Evolutionary conservation across 2,888 invertebrate species (phyloP), one percentile per base, ranked within the genome.

Genomic region (Incurvaria masculella): DNA sequence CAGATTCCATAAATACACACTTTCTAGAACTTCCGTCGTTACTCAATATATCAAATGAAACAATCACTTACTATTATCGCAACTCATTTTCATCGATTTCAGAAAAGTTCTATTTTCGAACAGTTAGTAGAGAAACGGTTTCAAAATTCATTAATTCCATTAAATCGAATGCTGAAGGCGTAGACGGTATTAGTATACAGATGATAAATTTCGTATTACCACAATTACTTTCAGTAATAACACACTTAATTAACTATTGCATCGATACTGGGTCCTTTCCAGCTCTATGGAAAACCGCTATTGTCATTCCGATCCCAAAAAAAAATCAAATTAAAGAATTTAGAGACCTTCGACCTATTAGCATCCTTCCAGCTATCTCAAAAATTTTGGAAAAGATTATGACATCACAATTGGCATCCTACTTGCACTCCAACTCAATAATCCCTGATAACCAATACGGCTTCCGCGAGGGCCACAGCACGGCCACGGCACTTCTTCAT

Each of bases 301-400:
- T 42, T 2, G 50, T 54, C 10, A 52, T 19, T 21, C 54, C 54
- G 5, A 50, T 52, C 18, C 52, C 54, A 4, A 54, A 54, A 21
- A 49, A 45, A 4, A 26, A 41, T 17, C 20, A 39, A 43, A 18
- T 50, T 5, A 50, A 51, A 10, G 45, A 49, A n/a, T 39, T 48
- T 17, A 52, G 51, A 19, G 53, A 53, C 38, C 18, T 52, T 44
- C 49, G 45, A n/a, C 27, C 39, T n/a, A 33, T 33, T 33, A 33
- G 33, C 14, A 33, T 44, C 11, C 44, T 44, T 4, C n/a, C 23
- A 21, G 23, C 21, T 16, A 16, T 44, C n/a, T 21, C 23, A 10
- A 23, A 44, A 21, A 26, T 23, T n/a, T 21, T 44, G 4, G n/a
- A n/a, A n/a, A n/a, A n/a, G n/a, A n/a, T n/a, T n/a, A 23, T 44